Percentiles rank a stretch among this genome's conserved stretches.
These are phyloP conservation scores for Odontamblyopus lacepedii DNA, from an alignment of 2,797 vertebrate genomes.

Conservation along the genomic window DNA sequence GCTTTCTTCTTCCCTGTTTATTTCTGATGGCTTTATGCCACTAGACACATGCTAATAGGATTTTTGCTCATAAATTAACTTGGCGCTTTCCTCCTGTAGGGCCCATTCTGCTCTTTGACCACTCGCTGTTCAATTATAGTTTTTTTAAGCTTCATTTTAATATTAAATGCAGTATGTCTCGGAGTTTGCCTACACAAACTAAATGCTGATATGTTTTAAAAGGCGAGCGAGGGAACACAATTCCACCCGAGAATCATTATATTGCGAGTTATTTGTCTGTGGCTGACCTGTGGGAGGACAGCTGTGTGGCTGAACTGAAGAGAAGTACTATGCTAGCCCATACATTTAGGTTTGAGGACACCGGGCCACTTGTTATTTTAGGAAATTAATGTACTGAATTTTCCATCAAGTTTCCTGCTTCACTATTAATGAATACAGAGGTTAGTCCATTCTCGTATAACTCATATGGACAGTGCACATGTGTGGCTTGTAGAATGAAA, in stretches of 20 bases:
- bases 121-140: slow-evolving; percentile 59
- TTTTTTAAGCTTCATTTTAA: slow-evolving; percentile 52
- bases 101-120: slow-evolving; percentile 68
- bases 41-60: slow-evolving; percentile 75
- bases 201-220: slow-evolving; percentile 35
- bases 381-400: not conserved
- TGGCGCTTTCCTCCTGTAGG: slow-evolving; percentile 57
- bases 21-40: slow-evolving; percentile 74
- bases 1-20: slow-evolving; percentile 68
- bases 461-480: not conserved
- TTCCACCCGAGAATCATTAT: slow-evolving; percentile 19
- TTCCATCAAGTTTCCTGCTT: slow-evolving; percentile 1
- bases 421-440: not conserved
- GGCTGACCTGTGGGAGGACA: not conserved
- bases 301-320: not conserved
- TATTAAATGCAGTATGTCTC: slow-evolving; percentile 48
- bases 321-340: not conserved
- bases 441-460: not conserved
- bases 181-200: slow-evolving; percentile 23
- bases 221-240: slow-evolving; percentile 20
- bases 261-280: slow-evolving; percentile 19
- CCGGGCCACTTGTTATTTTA: not conserved
- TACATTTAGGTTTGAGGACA: slow-evolving; percentile 9
- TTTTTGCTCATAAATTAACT: slow-evolving; percentile 75
- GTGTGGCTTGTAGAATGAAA: not conserved